Conservation (phyloP, 2,113 vertebrate species). For the mouse (Mus musculus) region DNA sequence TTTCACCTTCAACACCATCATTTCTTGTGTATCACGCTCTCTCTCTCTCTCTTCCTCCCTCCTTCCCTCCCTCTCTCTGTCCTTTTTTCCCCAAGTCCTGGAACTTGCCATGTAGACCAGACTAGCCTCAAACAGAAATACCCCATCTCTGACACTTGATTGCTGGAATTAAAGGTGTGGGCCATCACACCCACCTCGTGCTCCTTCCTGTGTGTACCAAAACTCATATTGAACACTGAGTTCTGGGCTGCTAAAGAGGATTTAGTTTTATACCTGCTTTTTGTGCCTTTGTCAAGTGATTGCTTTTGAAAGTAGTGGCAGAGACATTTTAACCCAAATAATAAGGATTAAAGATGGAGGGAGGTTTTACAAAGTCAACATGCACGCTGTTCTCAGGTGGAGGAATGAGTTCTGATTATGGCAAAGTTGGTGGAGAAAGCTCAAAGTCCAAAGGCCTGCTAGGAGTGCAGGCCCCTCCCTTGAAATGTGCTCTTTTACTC, state of each 20-base stretch:
- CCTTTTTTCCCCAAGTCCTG: background rate
- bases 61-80: too few relatives aligned
- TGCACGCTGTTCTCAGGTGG: background rate
- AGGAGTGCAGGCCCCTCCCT: background rate
- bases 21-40: background rate
- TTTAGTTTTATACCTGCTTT: background rate
- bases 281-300: background rate
- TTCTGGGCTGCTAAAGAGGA: background rate
- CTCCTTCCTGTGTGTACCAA: background rate
- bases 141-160: background rate
- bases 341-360: background rate
- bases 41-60: background rate
- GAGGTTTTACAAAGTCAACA: background rate
- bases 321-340: background rate
- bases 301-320: background rate
- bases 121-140: background rate
- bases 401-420: background rate
- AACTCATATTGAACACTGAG: background rate
- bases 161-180: background rate
- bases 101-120: background rate
- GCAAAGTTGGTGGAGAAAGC: background rate
- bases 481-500: background rate
- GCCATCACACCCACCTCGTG: background rate
- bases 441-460: background rate
- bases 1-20: background rate